Evolutionary conservation across 2,113 vertebrate species (phyloP), one percentile per base, ranked within the genome.

Genomic region (Tricholaema leucomelas): DNA sequence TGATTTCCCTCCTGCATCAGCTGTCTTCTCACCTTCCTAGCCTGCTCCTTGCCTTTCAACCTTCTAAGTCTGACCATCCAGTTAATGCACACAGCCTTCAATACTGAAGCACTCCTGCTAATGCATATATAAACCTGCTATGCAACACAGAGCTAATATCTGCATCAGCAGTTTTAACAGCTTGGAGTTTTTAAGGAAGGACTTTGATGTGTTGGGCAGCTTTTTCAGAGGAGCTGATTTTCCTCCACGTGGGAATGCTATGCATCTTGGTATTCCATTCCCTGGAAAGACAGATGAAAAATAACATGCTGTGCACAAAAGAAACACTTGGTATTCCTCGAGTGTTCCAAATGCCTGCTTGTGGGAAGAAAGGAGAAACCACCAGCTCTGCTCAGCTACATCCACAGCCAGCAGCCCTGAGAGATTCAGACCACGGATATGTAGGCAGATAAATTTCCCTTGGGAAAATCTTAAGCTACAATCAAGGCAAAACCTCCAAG

Each of bases 221-320:
- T 69, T 73, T 42, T 81, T 63, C 65, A 77, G 79, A 70, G 13
- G 35, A 90, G 56, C 31, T 65, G 42, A 82, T 89, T 90, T 66
- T 89, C 67, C 35, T 91, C 56, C 36, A 55, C 69, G 54, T 69
- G 73, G 67, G 74, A 82, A 55, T 89, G 85, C 69, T 59, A 21
- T 38, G 24, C 69, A 85, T 81, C 48, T 82, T 79, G 69, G 36
- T 72, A 38, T 40, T 63, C 59, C 66, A 3, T 65, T 70, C 79
- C 76, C 80, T 67, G 61, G 72, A 84, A 94, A 93, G 66, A 84
- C 27, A n/a, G 72, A 48, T 92, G 74, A 63, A 91, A 96, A 95
- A 84, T 56, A 93, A 71, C 69, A 90, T 31, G 19, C 36, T 44
- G 66, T 40, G 71, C 85, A 66, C 38, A 46, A 74, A 82, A 82